Conservation (phyloP, 1,140 invertebrate species). For the Pteromalus puparum region DNA sequence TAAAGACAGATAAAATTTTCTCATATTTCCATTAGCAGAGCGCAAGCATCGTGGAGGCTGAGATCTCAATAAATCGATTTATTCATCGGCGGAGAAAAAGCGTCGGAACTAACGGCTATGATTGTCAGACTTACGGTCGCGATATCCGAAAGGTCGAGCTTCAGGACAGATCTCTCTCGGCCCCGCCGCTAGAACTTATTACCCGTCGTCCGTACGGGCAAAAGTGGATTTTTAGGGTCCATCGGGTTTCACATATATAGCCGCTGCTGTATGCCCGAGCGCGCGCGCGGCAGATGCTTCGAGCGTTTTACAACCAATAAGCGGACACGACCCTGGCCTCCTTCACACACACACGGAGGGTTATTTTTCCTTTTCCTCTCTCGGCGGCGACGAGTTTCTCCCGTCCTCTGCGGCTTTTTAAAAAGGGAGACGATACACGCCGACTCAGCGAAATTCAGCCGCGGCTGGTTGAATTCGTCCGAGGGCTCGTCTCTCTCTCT, state of each 20-base stretch:
- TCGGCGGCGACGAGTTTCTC: neutral
- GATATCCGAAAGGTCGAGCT: constrained; percentile 16
- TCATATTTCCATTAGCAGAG: neutral
- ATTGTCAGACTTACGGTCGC: constrained; percentile 30
- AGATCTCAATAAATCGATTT: no score
- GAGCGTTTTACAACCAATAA: constrained; percentile 68
- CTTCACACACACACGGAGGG: neutral
- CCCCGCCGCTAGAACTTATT: constrained; percentile 57
- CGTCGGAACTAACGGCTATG: neutral
- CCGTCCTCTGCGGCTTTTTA: neutral
- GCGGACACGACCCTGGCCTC: constrained; percentile 16
- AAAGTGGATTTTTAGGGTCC: constrained; percentile 62
- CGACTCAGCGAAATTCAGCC: constrained; percentile 18
- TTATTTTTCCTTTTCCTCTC: constrained; percentile 15
- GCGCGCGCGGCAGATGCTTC: constrained; percentile 57
- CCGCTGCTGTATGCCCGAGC: neutral
- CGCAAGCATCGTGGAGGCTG: neutral
- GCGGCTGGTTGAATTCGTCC: neutral
- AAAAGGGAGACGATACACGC: neutral
- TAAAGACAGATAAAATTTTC: neutral
- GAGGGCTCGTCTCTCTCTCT: neutral
- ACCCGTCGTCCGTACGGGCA: constrained; percentile 45
- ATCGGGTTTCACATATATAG: constrained; percentile 56
- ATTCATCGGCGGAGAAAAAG: constrained; percentile 30
- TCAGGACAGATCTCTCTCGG: neutral